phyloP scores from a whole-genome alignment of 2,888 invertebrate genomes.

The Agrochola litura region DNA sequence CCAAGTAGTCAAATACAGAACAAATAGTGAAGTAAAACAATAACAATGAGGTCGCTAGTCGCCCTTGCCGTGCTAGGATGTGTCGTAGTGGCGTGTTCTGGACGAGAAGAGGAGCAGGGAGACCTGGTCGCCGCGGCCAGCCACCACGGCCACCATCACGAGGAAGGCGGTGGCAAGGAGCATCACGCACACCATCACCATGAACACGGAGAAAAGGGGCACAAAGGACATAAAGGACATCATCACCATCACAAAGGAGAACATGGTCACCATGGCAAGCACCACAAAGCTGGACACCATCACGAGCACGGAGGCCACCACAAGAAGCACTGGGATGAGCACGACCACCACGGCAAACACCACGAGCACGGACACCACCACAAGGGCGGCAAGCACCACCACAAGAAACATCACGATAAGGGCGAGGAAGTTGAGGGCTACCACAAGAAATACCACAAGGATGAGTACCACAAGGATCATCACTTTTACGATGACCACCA shows the following conservation, averaged over 20 bases:
- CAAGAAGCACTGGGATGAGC: conserved; percentile 94
- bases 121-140: conserved; percentile 89
- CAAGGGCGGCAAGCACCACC: conserved; percentile 94
- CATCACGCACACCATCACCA: conserved; percentile 93
- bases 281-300: conserved; percentile 94
- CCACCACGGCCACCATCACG: conserved; percentile 89
- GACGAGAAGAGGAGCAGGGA: conserved; percentile 81
- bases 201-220: conserved; percentile 93
- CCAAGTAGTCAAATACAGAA: conserved; percentile 82
- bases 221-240: conserved; percentile 94
- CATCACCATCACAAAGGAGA: conserved; percentile 95
- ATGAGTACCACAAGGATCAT: conserved; percentile 96
- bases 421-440: conserved; percentile 95
- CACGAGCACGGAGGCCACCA: conserved; percentile 95
- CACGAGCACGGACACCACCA: conserved; percentile 94
- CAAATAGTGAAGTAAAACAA: conserved; percentile 70
- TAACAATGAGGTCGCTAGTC: conserved; percentile 86
- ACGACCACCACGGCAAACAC: conserved; percentile 94
- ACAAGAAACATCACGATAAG: conserved; percentile 96
- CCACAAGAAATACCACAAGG: conserved; percentile 96
- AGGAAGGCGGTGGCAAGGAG: conserved; percentile 92
- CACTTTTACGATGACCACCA: conserved; percentile 97
- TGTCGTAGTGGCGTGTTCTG: conserved; percentile 78
- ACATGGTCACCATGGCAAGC: conserved; percentile 94
- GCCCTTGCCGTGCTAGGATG: conserved; percentile 85